Conservation (phyloP, 64 coral and sea anemone species). For the Trachythela sp. region DNA sequence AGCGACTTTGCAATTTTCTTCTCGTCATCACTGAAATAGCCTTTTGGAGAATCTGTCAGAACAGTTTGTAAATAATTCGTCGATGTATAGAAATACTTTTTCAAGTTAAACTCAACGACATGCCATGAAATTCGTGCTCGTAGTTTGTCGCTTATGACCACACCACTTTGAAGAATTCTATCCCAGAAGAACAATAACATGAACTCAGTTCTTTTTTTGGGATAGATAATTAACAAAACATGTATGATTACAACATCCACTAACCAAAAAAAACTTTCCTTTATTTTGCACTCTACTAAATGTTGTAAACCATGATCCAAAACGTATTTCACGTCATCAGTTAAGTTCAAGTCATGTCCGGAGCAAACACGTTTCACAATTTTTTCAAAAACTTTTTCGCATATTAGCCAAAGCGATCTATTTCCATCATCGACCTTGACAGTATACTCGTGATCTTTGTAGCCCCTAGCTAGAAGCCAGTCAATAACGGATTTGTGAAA, state of each 20-base stretch:
- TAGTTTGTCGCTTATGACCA: neutral
- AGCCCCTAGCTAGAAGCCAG: conserved; percentile 21
- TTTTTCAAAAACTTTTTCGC: neutral
- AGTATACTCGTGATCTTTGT: neutral
- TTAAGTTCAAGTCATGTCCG: neutral
- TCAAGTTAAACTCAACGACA: neutral
- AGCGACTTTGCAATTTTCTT: neutral
- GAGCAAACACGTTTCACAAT: neutral
- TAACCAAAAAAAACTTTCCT: neutral
- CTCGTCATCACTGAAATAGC: neutral
- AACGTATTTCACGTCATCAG: neutral
- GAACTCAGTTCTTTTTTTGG: neutral
- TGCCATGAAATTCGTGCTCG: neutral
- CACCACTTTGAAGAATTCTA: neutral
- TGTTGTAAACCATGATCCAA: neutral
- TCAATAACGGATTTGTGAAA: conserved; percentile 53
- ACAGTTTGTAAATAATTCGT: neutral
- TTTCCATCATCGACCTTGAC: neutral
- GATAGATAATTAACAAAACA: neutral
- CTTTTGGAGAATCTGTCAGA: neutral
- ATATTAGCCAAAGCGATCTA: neutral
- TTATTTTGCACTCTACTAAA: neutral
- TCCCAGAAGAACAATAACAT: neutral
- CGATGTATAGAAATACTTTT: too few species aligned
- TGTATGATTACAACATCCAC: neutral